These are phyloP conservation scores for Regulus satrapa DNA, from an alignment of 2,113 vertebrate species.

Conservation along the genomic window DNA sequence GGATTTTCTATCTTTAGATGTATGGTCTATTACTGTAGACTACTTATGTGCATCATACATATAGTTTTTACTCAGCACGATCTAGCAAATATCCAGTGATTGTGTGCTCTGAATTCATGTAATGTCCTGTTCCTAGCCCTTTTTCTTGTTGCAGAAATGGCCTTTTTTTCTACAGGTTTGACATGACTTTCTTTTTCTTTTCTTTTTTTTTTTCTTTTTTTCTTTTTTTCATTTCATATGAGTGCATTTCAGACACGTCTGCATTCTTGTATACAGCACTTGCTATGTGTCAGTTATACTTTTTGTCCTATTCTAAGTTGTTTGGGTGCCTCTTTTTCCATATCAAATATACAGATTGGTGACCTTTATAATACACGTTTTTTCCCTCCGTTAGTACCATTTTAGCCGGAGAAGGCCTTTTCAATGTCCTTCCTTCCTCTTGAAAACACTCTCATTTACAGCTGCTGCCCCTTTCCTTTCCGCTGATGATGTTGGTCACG, in stretches of 20 bases:
- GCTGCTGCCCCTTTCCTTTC: neutral
- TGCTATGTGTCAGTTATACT: neutral
- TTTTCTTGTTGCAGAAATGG: neutral
- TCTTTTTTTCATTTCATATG: neutral
- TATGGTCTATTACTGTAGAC: neutral
- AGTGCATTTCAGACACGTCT: neutral
- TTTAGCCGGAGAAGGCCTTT: neutral
- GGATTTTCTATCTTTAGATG: neutral
- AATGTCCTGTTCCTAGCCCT: neutral
- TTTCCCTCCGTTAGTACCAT: fast-evolving
- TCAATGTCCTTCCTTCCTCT: neutral
- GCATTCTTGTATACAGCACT: neutral
- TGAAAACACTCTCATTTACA: neutral
- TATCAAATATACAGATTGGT: neutral
- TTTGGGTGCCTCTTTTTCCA: neutral
- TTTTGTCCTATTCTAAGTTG: neutral
- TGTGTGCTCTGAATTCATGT: neutral
- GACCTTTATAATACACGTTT: neutral
- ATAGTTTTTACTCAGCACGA: neutral
- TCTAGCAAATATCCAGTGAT: neutral
- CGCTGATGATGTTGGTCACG: neutral
- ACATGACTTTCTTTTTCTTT: neutral
- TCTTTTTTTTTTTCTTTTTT: neutral
- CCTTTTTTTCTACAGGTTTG: neutral
- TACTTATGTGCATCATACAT: neutral